These are phyloP conservation scores for Pelmatolapia mariae DNA, from an alignment of 2,113 vertebrate species.

Conservation along the genomic window DNA sequence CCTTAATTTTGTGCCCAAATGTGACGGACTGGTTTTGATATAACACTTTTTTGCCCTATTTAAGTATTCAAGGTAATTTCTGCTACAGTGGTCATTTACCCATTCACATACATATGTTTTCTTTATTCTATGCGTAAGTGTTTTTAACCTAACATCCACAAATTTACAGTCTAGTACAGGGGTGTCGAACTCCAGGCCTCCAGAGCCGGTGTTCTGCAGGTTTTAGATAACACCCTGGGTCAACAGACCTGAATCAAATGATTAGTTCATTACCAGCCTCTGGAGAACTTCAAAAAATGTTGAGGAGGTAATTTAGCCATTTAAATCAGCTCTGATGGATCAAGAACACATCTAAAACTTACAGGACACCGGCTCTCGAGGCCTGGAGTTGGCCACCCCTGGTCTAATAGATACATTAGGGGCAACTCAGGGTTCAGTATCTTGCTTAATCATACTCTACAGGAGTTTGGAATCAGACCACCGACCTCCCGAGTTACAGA, in stretches of 20 bases:
- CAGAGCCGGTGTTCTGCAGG: neutral
- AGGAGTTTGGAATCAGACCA: neutral
- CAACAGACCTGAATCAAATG: neutral
- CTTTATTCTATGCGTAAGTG: neutral
- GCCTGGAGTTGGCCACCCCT: neutral
- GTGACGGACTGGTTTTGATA: neutral
- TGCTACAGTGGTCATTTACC: neutral
- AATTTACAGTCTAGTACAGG: neutral
- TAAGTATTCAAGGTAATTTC: neutral
- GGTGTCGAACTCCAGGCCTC: neutral
- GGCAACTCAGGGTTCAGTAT: neutral
- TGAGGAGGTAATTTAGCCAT: neutral
- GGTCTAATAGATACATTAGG: neutral
- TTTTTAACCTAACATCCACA: neutral
- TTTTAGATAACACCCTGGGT: neutral
- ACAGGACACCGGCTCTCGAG: neutral
- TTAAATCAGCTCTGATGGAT: neutral
- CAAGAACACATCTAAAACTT: neutral
- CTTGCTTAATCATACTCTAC: neutral
- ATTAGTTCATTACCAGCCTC: neutral
- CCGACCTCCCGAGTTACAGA: neutral
- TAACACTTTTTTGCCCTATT: neutral
- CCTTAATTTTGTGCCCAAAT: neutral
- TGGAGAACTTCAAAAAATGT: neutral
- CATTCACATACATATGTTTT: neutral